Percentiles rank a stretch among this genome's conserved stretches.
These are phyloP conservation scores for Typhlomys cinereus DNA, from an alignment of 2,113 vertebrate species.

Conservation along the genomic window DNA sequence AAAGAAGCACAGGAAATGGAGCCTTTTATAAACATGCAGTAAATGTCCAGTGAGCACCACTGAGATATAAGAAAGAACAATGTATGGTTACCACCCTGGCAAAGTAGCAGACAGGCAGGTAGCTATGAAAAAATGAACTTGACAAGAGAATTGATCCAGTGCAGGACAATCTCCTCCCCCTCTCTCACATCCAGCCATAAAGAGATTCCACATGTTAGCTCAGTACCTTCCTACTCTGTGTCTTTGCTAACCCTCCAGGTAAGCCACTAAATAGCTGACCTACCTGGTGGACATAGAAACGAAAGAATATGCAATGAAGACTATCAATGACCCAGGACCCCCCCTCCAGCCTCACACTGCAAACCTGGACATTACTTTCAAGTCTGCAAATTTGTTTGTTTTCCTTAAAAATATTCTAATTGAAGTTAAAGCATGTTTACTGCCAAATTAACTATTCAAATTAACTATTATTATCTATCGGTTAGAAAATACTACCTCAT, in stretches of 20 bases:
- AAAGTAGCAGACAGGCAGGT: neutral
- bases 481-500: neutral
- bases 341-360: neutral
- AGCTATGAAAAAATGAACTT: neutral
- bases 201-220: neutral
- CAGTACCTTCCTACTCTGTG: neutral
- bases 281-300: neutral
- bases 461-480: neutral
- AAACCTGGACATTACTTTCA: neutral
- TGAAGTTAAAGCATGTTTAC: constrained; percentile 13
- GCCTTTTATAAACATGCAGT: neutral
- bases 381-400: neutral
- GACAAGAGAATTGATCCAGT: neutral
- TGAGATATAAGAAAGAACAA: neutral
- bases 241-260: neutral
- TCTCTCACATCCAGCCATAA: neutral
- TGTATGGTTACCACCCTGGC: neutral
- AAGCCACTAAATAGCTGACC: neutral
- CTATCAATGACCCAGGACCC: neutral
- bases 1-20: neutral
- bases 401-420: neutral
- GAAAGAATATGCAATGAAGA: neutral
- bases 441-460: neutral
- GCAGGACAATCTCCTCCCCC: neutral
- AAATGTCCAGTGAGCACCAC: neutral